Evolutionary conservation across 2,797 vertebrate genomes (phyloP), one percentile per base, ranked within the genome.

Genomic region (Diplodus sargus): DNA sequence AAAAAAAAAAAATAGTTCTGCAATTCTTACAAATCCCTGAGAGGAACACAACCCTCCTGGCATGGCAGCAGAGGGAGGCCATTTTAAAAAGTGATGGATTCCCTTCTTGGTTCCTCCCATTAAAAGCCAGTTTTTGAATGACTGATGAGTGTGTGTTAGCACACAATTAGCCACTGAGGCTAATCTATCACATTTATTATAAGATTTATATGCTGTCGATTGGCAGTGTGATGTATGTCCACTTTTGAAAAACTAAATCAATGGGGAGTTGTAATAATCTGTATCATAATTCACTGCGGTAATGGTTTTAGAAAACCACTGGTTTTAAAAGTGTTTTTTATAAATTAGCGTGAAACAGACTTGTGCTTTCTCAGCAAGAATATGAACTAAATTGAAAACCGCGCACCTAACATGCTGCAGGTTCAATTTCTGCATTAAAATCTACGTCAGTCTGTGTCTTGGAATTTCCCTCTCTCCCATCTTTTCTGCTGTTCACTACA

Each of bases 41-140:
- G 75, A 79, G 77, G 45, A 59, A 62, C 67, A 39, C 60, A 69
- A n/a, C 78, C 81, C 86, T 71, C 70, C 65, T 86, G 79, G 82
- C 73, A 77, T 71, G 72, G 51, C 49, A 58, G 67, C 78, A 82
- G 67, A 78, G 88, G 87, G 86, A 91, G 81, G 82, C 84, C 78
- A 89, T 91, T 94, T 92, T 88, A 86, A 91, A 81, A 89, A 76
- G 86, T 95, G 94, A 95, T 94, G 85, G 87, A 95, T 94, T 94
- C 81, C 82, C 71, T 92, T 92, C 84, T 83, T 85, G 87, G 80
- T 87, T 93, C 75, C 85, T 88, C 87, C 89, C 91, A 94, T 95
- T 94, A 93, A 93, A 93, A 85, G 82, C 86, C 86, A 86, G 85
- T 92, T 93, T 93, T 93, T 94, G 92, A 92, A 93, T 94, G 93